A percentile compares a stretch with the other conserved stretches of the same genome.
Conservation (phyloP, 2,888 invertebrate genomes). For the Drosophila demipolita region DNA sequence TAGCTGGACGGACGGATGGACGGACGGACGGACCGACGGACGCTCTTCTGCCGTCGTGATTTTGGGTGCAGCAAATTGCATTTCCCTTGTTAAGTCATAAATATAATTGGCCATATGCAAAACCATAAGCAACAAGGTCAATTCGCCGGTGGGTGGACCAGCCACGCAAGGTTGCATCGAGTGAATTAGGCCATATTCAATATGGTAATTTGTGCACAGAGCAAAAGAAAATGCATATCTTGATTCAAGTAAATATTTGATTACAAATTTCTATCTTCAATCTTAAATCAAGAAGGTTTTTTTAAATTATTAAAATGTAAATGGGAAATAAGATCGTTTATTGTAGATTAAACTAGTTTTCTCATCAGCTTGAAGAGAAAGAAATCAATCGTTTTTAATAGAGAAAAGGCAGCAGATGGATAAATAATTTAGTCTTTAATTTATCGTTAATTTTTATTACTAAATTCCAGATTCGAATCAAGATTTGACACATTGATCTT, state of each 20-base stretch:
- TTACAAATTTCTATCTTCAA: not conserved
- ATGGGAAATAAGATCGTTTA: not conserved
- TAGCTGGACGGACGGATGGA: conserved; percentile 1
- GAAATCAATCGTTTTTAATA: not conserved
- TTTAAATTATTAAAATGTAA: not conserved
- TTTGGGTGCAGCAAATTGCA: conserved; percentile 79
- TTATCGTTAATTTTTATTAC: too few species aligned
- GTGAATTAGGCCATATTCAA: conserved; percentile 12
- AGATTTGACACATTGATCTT: not conserved
- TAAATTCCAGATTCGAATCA: too few species aligned
- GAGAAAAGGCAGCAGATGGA: not conserved
- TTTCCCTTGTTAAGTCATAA: conserved; percentile 64
- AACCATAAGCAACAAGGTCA: conserved; percentile 33
- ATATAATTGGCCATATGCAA: conserved; percentile 61
- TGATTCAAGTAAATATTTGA: not conserved
- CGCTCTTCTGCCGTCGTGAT: conserved; percentile 32
- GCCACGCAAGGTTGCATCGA: conserved; percentile 4
- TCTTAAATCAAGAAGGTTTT: not conserved
- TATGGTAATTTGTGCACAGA: not conserved
- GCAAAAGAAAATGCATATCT: not conserved
- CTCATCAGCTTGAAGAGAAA: not conserved
- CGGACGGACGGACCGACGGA: not conserved
- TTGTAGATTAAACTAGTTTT: not conserved
- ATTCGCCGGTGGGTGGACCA: conserved; percentile 7
- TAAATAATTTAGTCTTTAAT: too few species aligned